Percentiles rank a stretch among this genome's conserved stretches.
Evolutionary conservation across 2,888 invertebrate genomes (phyloP).

Genomic region (Pristionchus mayeri): DNA sequence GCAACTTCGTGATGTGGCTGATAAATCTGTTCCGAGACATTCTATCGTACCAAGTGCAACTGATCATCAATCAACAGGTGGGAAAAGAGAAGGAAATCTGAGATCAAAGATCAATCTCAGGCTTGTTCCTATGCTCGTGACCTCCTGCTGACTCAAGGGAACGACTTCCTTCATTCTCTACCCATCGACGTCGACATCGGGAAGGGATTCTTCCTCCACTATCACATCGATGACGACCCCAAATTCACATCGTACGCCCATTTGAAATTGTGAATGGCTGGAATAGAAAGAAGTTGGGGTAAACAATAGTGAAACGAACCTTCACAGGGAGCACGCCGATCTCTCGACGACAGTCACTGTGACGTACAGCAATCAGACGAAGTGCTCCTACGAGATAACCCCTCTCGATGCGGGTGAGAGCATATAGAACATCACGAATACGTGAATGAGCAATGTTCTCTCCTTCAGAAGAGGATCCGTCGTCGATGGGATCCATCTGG

Average conservation of each 20-base stretch:
- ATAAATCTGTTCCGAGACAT: slow-evolving; percentile 42
- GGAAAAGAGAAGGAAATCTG: background rate
- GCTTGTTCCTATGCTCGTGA: slow-evolving; percentile 8
- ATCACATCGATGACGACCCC: slow-evolving; percentile 45
- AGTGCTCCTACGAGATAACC: background rate
- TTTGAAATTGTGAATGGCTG: background rate
- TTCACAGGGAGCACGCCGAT: slow-evolving; percentile 16
- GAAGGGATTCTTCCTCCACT: slow-evolving; percentile 38
- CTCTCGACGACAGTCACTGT: slow-evolving; percentile 36
- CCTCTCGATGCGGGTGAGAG: slow-evolving; percentile 19
- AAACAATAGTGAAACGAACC: background rate
- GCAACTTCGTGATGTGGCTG: slow-evolving; percentile 10
- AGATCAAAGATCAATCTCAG: background rate
- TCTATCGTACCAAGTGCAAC: background rate
- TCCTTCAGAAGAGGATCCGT: background rate
- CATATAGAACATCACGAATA: background rate
- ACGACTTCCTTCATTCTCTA: slow-evolving; percentile 34
- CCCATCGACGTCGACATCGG: slow-evolving; percentile 43
- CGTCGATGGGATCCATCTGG: slow-evolving; percentile 46
- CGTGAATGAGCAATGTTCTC: background rate
- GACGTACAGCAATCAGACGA: slow-evolving; percentile 43
- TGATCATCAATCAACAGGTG: slow-evolving; percentile 30
- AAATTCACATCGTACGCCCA: background rate
- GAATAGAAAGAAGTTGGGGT: background rate
- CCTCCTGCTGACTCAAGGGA: slow-evolving; percentile 9